phyloP scores from a whole-genome alignment of 2,797 vertebrate species.

The Simalia tracyae region DNA sequence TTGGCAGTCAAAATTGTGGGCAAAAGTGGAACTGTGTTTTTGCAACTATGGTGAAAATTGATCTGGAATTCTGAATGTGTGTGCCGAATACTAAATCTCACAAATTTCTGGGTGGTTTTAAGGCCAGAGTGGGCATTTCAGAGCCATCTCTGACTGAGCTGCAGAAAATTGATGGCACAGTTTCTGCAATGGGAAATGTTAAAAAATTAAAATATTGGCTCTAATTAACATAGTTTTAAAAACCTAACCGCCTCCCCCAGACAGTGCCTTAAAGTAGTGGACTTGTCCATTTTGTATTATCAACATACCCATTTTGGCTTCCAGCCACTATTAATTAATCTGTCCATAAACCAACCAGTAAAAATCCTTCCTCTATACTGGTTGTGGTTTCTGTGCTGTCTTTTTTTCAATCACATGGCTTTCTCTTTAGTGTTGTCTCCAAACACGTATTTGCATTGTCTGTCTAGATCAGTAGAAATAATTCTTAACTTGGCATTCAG shows the following conservation, averaged over 20 bases:
- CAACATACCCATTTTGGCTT: no score
- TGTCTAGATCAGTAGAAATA: constrained; percentile 4
- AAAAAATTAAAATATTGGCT: background rate
- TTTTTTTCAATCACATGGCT: background rate
- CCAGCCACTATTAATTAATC: no score
- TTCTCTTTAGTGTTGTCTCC: background rate
- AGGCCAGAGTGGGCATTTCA: background rate
- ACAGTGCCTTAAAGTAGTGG: no score
- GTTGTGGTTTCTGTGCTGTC: background rate
- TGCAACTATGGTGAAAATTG: background rate
- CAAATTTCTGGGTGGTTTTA: background rate
- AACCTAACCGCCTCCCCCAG: no score
- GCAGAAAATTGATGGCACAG: background rate
- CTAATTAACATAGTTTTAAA: no score
- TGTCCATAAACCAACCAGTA: background rate
- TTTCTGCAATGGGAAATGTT: background rate
- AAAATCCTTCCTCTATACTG: background rate
- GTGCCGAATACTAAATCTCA: background rate
- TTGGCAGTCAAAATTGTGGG: background rate
- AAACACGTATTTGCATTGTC: background rate
- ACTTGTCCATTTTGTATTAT: no score
- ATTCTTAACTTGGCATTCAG: constrained; percentile 85
- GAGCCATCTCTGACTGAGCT: background rate
- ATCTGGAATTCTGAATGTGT: background rate
- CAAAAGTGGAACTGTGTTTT: background rate